Evolutionary conservation across 2,797 vertebrate species (phyloP).

Genomic region (Scarus forsteni): DNA sequence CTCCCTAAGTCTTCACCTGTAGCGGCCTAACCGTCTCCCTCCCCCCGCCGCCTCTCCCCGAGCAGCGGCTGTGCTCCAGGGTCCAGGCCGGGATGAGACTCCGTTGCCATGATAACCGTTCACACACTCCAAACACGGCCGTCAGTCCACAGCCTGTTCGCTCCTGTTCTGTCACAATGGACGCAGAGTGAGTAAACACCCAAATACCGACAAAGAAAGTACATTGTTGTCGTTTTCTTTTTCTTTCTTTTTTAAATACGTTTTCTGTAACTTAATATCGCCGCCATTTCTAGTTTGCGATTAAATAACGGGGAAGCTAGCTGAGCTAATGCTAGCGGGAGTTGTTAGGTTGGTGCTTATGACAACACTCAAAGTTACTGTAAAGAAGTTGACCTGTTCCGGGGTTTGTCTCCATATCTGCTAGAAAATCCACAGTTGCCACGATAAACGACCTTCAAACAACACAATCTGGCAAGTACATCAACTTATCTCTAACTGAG

Average conservation of each 20-base stretch:
- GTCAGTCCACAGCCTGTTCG: background rate
- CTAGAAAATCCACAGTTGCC: conserved; percentile 50
- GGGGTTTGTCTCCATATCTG: conserved; percentile 50
- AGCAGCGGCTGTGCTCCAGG: conserved; percentile 10
- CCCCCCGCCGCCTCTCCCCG: background rate
- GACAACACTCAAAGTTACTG: background rate
- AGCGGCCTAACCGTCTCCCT: background rate
- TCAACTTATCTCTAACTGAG: background rate
- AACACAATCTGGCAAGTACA: conserved; percentile 71
- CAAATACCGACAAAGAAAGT: background rate
- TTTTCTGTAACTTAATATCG: background rate
- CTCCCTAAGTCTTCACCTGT: no score
- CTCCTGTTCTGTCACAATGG: conserved; percentile 28
- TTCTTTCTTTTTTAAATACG: no score
- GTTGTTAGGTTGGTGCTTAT: background rate
- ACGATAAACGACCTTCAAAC: conserved; percentile 40
- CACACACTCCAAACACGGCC: conserved; percentile 57
- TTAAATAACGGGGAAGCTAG: background rate
- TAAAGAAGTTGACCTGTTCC: conserved; percentile 23
- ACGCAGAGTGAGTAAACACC: conserved; percentile 58
- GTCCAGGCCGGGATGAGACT: background rate
- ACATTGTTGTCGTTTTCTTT: background rate
- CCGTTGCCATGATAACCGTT: conserved; percentile 66
- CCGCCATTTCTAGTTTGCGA: background rate
- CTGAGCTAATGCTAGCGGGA: background rate